These are phyloP conservation scores for Willowsia nigromaculata DNA, from an alignment of 2,888 invertebrate genomes.

Conservation along the genomic window DNA sequence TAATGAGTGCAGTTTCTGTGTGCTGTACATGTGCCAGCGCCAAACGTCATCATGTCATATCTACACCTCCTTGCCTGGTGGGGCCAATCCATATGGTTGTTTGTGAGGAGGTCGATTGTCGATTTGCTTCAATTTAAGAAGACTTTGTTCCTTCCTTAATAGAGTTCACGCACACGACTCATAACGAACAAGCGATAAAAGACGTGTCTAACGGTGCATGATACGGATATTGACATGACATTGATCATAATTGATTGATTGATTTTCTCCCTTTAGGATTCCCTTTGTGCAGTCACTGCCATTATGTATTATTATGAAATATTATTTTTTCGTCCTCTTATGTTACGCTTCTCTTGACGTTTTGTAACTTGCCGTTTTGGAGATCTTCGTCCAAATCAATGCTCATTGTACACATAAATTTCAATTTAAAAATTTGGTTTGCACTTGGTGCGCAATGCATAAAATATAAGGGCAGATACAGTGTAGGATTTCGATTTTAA, in stretches of 20 bases:
- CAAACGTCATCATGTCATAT: background rate
- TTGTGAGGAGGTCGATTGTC: background rate
- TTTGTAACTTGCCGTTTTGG: background rate
- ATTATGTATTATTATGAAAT: background rate
- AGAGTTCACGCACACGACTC: background rate
- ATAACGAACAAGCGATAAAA: background rate
- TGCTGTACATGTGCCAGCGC: background rate
- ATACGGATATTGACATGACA: slow-evolving; percentile 48
- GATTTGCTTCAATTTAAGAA: background rate
- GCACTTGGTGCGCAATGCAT: too few relatives aligned
- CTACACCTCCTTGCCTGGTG: background rate
- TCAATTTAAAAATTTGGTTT: too few relatives aligned
- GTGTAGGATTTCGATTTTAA: too few relatives aligned
- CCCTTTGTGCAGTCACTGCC: background rate
- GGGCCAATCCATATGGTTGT: background rate
- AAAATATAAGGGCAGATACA: too few relatives aligned
- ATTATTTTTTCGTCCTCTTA: background rate
- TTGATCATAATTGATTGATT: slow-evolving; percentile 48
- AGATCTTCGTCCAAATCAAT: background rate
- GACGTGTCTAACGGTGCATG: background rate
- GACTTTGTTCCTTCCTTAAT: background rate
- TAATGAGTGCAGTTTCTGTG: background rate
- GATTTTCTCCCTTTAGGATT: slow-evolving; percentile 15
- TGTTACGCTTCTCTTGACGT: background rate
- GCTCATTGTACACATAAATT: background rate